Evolutionary conservation across 2,113 vertebrate genomes (phyloP).

Genomic region (Junco hyemalis): DNA sequence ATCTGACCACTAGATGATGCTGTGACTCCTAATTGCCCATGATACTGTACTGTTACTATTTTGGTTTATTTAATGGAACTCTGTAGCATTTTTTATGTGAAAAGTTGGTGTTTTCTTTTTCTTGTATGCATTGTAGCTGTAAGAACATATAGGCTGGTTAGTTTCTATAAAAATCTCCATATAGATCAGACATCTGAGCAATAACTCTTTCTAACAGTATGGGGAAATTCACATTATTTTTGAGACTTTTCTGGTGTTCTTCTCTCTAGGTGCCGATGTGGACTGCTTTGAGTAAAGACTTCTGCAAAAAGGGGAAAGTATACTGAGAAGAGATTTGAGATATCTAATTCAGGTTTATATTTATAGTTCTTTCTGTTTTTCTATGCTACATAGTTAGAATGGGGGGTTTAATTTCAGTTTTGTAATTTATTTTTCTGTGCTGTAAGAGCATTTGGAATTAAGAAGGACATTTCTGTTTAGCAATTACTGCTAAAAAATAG

Average conservation of each 20-base stretch:
- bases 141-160: neutral
- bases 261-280: neutral
- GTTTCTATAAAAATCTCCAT: neutral
- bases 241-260: neutral
- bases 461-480: neutral
- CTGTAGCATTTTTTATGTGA: neutral
- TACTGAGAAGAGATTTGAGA: neutral
- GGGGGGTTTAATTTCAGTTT: neutral
- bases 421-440: neutral
- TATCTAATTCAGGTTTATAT: neutral
- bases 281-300: neutral
- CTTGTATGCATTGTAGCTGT: neutral
- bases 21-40: neutral
- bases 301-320: neutral
- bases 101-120: neutral
- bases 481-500: neutral
- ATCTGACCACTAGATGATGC: constrained; percentile 49
- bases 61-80: neutral
- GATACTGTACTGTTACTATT: neutral
- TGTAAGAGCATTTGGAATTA: neutral
- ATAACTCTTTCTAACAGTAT: neutral
- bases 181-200: neutral
- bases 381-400: neutral
- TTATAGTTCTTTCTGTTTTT: neutral
- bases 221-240: neutral